phyloP scores from a whole-genome alignment of 2,888 invertebrate species.

The Sericinus montela region DNA sequence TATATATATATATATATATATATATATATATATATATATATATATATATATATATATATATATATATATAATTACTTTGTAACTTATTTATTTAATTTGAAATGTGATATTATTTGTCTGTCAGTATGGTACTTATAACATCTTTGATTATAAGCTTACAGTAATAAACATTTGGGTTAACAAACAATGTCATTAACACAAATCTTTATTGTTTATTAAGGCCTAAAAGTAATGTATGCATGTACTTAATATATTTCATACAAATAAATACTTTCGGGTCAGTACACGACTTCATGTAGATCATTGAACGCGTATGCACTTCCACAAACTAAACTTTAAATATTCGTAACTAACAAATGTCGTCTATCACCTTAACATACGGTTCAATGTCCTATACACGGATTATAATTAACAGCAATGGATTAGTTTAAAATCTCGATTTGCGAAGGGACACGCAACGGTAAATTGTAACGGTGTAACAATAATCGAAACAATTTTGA shows the following conservation, averaged over 20 bases:
- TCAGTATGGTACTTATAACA: too few relatives aligned
- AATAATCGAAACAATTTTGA: constrained; percentile 8
- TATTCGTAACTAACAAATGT: background rate
- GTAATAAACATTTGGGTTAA: too few relatives aligned
- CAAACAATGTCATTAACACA: too few relatives aligned
- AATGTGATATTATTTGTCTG: too few relatives aligned
- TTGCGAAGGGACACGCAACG: constrained; percentile 66
- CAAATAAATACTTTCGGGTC: constrained; percentile 26
- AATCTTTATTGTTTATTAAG: too few relatives aligned
- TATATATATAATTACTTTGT: too few relatives aligned
- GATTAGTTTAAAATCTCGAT: constrained; percentile 42
- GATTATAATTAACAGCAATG: constrained; percentile 23
- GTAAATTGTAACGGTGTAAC: constrained; percentile 54
- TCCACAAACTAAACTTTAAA: background rate
- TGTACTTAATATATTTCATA: background rate
- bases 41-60: too few relatives aligned
- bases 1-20: too few relatives aligned
- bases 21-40: too few relatives aligned
- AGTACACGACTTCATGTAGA: constrained; percentile 32
- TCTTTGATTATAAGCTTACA: too few relatives aligned
- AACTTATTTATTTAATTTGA: too few relatives aligned
- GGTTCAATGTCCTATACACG: constrained; percentile 9
- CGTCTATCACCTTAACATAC: constrained; percentile 15
- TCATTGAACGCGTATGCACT: constrained; percentile 25
- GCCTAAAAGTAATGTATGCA: background rate